These are phyloP conservation scores for Centropus bengalensis DNA, from an alignment of 2,113 vertebrate genomes.

Conservation along the genomic window DNA sequence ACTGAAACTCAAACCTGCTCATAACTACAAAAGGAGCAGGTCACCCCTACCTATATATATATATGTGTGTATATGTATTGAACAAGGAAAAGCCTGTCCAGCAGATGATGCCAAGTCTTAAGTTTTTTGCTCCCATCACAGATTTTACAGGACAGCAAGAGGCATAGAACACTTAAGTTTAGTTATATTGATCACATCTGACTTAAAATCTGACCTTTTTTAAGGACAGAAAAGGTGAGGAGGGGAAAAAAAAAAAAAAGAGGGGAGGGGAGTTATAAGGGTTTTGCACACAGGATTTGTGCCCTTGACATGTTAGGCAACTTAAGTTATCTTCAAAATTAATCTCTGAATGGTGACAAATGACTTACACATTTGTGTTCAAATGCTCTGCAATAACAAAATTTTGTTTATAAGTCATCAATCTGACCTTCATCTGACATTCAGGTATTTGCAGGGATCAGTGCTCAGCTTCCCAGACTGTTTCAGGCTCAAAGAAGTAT, in stretches of 20 bases:
- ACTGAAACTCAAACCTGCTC: background rate
- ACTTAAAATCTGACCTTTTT: background rate
- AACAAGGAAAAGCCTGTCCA: background rate
- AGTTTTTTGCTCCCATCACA: background rate
- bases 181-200: background rate
- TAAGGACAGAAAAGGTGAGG: accelerated
- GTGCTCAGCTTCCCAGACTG: background rate
- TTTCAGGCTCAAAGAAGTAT: background rate
- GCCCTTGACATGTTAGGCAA: accelerated
- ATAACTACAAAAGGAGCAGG: background rate
- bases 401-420: background rate
- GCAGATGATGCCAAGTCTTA: background rate
- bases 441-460: background rate
- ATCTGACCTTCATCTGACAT: background rate
- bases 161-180: background rate
- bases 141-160: background rate
- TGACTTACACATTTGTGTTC: background rate
- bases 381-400: background rate
- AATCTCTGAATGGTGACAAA: background rate
- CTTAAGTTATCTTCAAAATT: accelerated
- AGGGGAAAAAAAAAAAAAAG: too few relatives aligned
- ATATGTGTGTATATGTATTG: too few relatives aligned
- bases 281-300: background rate
- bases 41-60: background rate
- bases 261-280: background rate